Conservation (phyloP, 2,797 vertebrate genomes). For the Monodelphis domestica region DNA sequence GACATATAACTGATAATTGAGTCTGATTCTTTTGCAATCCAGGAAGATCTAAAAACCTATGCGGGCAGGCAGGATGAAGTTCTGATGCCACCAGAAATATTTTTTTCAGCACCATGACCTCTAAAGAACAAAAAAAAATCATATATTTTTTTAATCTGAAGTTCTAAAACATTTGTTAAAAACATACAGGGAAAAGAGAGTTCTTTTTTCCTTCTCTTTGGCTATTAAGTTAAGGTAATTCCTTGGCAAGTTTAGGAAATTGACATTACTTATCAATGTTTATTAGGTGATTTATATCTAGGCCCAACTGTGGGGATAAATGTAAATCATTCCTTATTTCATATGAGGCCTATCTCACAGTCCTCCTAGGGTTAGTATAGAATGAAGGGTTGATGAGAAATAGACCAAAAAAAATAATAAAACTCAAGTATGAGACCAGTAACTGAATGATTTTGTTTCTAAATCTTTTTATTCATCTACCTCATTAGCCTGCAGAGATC, state of each 20-base stretch:
- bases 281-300: too few relatives aligned
- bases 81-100: background rate
- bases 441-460: background rate
- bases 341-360: background rate
- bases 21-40: slow-evolving; percentile 33
- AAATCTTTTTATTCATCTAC: slow-evolving; percentile 10
- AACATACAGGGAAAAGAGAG: background rate
- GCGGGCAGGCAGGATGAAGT: background rate
- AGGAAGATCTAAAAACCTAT: background rate
- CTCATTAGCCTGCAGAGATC: too few relatives aligned
- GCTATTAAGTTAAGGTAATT: too few relatives aligned
- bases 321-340: background rate
- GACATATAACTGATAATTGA: background rate
- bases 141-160: background rate
- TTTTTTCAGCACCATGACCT: background rate
- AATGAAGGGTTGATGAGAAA: background rate
- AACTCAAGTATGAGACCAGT: background rate
- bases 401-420: background rate
- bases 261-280: too few relatives aligned
- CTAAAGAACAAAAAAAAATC: slow-evolving; percentile 18
- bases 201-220: too few relatives aligned
- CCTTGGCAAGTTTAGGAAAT: too few relatives aligned
- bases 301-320: too few relatives aligned
- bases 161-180: slow-evolving; percentile 17
- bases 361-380: slow-evolving; percentile 18